These are phyloP conservation scores for Gopherus flavomarginatus DNA, from an alignment of 2,113 vertebrate genomes.

Conservation along the genomic window DNA sequence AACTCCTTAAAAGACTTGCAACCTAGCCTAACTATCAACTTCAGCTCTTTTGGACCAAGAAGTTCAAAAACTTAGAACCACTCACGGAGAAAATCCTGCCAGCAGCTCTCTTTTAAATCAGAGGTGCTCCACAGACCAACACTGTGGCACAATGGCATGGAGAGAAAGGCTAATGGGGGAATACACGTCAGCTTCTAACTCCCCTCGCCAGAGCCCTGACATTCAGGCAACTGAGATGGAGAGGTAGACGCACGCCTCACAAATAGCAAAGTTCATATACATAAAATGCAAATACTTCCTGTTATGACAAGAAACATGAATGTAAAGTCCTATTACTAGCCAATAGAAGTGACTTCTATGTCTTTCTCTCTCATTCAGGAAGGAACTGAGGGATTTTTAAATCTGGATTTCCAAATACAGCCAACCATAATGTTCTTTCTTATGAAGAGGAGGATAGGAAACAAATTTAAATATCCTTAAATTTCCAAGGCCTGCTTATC, in stretches of 20 bases:
- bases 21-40: not conserved
- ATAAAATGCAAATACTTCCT: not conserved
- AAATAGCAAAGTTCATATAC: not conserved
- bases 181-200: not conserved
- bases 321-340: not conserved
- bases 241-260: not conserved
- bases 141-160: not conserved
- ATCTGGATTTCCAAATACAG: not conserved
- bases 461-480: not conserved
- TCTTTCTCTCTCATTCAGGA: not conserved
- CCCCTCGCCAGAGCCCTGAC: not conserved
- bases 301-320: not conserved
- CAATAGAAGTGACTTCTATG: not conserved
- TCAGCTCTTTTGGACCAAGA: not conserved
- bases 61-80: not conserved
- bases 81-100: not conserved
- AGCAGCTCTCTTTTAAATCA: accelerated
- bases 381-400: not conserved
- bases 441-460: not conserved
- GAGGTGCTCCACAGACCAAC: not conserved
- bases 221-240: not conserved
- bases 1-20: not conserved
- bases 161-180: not conserved
- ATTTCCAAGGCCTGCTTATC: not conserved
- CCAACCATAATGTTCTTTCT: not conserved